Evolutionary conservation across 2,113 vertebrate genomes (phyloP).

Genomic region (Megatriorchis doriae): DNA sequence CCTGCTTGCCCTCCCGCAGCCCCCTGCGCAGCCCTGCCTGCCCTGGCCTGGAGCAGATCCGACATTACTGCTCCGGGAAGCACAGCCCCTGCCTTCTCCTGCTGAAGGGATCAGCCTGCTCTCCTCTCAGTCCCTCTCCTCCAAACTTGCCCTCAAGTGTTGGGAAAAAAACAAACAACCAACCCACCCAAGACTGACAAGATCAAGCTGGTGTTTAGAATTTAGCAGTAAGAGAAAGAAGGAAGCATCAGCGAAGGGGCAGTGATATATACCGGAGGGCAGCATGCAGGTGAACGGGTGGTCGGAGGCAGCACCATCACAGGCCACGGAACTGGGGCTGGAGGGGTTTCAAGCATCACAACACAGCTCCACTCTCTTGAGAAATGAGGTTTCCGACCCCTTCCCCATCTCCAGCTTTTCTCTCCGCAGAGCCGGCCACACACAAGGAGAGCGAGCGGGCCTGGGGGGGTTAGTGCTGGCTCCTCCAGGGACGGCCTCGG

Average conservation of each 20-base stretch:
- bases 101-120: neutral
- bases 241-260: slow-evolving; percentile 1
- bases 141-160: neutral
- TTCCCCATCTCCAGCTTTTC: neutral
- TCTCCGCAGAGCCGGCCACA: neutral
- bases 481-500: neutral
- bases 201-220: neutral
- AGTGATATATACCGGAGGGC: neutral
- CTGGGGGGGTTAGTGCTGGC: rapidly evolving
- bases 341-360: rapidly evolving
- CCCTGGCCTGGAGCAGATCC: neutral
- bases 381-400: neutral
- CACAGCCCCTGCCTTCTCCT: neutral
- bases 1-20: neutral
- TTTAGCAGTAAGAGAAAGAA: neutral
- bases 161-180: neutral
- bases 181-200: neutral
- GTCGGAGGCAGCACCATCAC: rapidly evolving
- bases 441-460: neutral
- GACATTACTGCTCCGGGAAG: neutral
- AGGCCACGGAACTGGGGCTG: neutral
- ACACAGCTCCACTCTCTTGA: rapidly evolving
- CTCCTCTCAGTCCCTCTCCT: neutral
- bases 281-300: neutral
- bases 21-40: neutral